Conservation (phyloP, 2,797 vertebrate species). For the Antennarius maculatus region DNA sequence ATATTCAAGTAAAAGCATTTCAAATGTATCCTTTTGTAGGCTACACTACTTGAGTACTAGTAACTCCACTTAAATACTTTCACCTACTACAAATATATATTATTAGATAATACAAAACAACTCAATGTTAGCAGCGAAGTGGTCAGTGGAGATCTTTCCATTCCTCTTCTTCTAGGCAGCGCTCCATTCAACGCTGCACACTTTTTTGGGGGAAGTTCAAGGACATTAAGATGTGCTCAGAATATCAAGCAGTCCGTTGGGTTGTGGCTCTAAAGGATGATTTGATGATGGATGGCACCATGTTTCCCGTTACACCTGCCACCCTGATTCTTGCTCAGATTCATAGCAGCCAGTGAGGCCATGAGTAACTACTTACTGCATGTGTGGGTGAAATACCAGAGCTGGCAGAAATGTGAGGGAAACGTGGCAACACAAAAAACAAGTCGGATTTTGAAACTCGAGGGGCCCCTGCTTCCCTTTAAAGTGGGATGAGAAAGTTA, state of each 20-base stretch:
- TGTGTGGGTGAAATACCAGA: conserved; percentile 66
- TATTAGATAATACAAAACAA: conserved; percentile 12
- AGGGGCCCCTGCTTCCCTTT: conserved; percentile 67
- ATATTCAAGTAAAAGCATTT: not conserved
- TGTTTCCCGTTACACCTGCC: conserved; percentile 51
- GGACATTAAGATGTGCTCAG: conserved; percentile 82
- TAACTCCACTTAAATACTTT: conserved; percentile 8
- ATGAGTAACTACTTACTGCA: conserved; percentile 46
- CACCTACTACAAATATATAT: conserved; percentile 4
- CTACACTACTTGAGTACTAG: not conserved
- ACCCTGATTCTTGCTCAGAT: conserved; percentile 30
- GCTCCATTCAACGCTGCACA: conserved; percentile 68
- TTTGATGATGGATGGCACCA: conserved; percentile 61
- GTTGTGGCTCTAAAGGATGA: conserved; percentile 64
- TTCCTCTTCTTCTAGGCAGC: conserved; percentile 58
- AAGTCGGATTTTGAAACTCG: conserved; percentile 63
- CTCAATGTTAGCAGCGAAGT: conserved; percentile 6
- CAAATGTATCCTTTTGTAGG: not conserved
- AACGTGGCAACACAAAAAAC: conserved; percentile 69
- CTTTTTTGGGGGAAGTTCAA: conserved; percentile 72
- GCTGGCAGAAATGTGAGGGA: conserved; percentile 58
- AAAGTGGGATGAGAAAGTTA: conserved; percentile 76
- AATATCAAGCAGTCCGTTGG: conserved; percentile 82
- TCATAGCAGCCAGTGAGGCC: conserved; percentile 39
- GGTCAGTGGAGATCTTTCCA: conserved; percentile 56